These are phyloP conservation scores for Mormyrops boulengeri DNA, from an alignment of 2,797 vertebrate genomes.

Conservation along the genomic window DNA sequence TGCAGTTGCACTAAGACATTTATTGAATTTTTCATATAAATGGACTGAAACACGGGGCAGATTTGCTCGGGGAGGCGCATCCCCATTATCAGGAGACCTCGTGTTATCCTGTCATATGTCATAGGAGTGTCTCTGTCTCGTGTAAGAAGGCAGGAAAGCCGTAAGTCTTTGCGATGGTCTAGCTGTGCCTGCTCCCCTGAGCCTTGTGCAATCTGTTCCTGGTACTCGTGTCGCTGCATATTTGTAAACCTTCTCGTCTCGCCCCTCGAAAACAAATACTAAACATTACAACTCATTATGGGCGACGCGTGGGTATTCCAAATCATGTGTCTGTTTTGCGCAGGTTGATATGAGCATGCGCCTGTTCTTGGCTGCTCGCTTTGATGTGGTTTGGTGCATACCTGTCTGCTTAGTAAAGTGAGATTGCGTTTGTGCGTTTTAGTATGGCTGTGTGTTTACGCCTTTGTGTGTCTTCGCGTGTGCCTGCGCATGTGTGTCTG, in stretches of 20 bases:
- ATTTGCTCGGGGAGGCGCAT: not conserved
- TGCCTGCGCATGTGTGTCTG: not conserved
- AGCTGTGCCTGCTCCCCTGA: not conserved
- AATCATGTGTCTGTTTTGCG: not conserved
- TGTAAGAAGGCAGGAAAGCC: not conserved
- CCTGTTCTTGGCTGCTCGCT: too few relatives aligned
- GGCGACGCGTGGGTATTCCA: not conserved
- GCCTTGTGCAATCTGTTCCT: not conserved
- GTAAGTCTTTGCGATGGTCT: not conserved
- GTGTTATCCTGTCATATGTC: slow-evolving; percentile 9
- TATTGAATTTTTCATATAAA: slow-evolving; percentile 7
- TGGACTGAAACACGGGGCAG: not conserved
- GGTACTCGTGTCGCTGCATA: not conserved
- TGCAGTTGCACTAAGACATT: not conserved
- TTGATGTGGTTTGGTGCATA: not conserved
- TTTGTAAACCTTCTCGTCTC: not conserved
- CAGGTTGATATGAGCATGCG: not conserved
- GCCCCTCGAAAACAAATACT: not conserved
- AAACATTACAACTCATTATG: not conserved
- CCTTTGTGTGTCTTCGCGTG: not conserved
- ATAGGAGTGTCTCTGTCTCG: not conserved
- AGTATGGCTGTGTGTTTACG: not conserved
- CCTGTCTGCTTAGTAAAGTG: not conserved
- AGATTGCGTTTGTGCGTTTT: not conserved
- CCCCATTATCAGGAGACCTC: not conserved